Evolutionary conservation across 2,113 vertebrate species (phyloP).

Genomic region (Polyodon spathula): DNA sequence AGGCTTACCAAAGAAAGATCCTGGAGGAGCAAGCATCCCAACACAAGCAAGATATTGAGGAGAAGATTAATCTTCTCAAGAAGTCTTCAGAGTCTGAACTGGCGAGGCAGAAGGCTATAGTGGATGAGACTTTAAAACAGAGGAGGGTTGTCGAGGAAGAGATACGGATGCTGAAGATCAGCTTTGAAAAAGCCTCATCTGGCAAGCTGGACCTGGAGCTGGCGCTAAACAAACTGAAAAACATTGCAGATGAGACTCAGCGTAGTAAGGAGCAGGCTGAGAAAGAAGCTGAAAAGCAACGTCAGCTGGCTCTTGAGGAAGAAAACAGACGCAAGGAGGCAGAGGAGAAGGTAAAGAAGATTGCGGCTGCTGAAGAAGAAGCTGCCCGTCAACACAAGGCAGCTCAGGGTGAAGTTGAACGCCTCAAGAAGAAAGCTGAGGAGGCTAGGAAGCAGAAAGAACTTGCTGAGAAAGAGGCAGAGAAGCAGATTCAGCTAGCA

Average conservation of each 20-base stretch:
- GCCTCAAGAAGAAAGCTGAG: constrained; percentile 77
- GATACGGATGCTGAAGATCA: constrained; percentile 78
- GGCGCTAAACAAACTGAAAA: constrained; percentile 81
- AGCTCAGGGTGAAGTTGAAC: constrained; percentile 80
- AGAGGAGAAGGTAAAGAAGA: constrained; percentile 80
- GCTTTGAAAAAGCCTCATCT: constrained; percentile 79
- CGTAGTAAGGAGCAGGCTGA: constrained; percentile 78
- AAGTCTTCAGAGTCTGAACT: constrained; percentile 79
- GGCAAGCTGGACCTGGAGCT: constrained; percentile 87
- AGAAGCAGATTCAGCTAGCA: constrained; percentile 73
- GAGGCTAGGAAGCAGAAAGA: constrained; percentile 82
- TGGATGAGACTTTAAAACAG: constrained; percentile 87
- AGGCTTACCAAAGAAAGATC: constrained; percentile 81
- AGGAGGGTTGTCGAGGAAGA: constrained; percentile 85
- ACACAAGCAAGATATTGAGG: constrained; percentile 90
- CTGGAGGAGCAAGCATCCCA: constrained; percentile 89
- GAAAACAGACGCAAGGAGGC: constrained; percentile 76
- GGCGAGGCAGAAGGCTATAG: constrained; percentile 77
- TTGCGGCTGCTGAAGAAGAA: constrained; percentile 77
- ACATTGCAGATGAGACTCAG: constrained; percentile 79
- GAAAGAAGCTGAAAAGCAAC: constrained; percentile 70
- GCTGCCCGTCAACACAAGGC: constrained; percentile 72
- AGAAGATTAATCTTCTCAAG: constrained; percentile 77
- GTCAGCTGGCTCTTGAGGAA: constrained; percentile 73
- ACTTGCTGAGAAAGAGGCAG: constrained; percentile 74